Conservation (phyloP, 1,140 invertebrate genomes). For the Saccostrea echinata region DNA sequence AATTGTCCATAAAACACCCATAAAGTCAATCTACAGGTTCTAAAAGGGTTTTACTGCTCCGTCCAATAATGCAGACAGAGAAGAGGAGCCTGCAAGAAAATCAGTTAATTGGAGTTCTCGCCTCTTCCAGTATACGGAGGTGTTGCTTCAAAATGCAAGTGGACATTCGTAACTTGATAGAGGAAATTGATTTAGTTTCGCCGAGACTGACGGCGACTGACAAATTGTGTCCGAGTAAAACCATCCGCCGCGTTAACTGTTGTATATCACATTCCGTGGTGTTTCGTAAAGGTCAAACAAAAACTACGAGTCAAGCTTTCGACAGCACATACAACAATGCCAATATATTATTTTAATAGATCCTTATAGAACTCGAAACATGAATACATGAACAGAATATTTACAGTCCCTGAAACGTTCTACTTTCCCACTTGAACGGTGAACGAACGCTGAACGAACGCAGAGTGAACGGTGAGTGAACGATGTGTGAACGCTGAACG, state of each 20-base stretch:
- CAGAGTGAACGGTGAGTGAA: no score
- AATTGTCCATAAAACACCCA: neutral
- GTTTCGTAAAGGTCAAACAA: neutral
- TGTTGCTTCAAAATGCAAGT: conserved; percentile 31
- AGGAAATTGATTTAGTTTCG: conserved; percentile 14
- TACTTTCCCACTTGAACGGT: no score
- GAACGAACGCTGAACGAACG: no score
- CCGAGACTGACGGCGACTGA: neutral
- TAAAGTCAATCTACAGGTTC: neutral
- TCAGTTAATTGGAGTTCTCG: neutral
- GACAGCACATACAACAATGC: neutral
- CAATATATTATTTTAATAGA: no score
- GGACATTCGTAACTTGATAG: conserved; percentile 13
- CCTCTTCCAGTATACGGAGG: neutral
- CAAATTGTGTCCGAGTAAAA: neutral
- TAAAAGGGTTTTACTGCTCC: neutral
- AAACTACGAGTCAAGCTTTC: neutral
- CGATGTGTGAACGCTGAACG: no score
- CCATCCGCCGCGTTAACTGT: neutral
- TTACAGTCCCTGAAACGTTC: no score
- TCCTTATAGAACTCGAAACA: no score
- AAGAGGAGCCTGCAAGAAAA: neutral
- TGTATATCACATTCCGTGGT: neutral
- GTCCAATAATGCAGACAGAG: neutral
- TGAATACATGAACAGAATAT: no score